Evolutionary conservation across 1,140 invertebrate species (phyloP).

Genomic region (Oppia nitens): DNA sequence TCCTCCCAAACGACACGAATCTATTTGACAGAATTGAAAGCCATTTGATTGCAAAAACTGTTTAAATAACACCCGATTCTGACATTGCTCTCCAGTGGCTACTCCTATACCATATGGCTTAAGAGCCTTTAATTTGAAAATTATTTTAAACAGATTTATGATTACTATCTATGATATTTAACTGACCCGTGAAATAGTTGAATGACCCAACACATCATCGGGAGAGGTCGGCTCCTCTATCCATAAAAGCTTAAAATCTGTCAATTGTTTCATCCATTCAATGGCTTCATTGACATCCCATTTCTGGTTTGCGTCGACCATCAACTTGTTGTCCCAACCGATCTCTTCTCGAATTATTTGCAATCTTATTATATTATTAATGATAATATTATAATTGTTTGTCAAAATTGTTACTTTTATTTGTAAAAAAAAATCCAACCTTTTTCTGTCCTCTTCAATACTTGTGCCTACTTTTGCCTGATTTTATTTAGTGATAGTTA

Average conservation of each 20-base stretch:
- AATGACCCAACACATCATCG: slow-evolving; percentile 72
- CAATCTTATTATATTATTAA: slow-evolving; percentile 32
- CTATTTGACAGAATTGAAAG: slow-evolving; percentile 75
- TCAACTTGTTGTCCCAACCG: slow-evolving; percentile 44
- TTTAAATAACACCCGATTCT: slow-evolving; percentile 79
- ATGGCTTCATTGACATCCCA: slow-evolving; percentile 73
- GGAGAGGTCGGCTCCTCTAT: slow-evolving; percentile 83
- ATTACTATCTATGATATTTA: slow-evolving; percentile 32
- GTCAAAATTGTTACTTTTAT: slow-evolving; percentile 27
- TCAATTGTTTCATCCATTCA: slow-evolving; percentile 60
- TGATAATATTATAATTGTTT: background rate
- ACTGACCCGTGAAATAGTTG: slow-evolving; percentile 39
- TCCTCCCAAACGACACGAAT: slow-evolving; percentile 66
- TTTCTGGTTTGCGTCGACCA: slow-evolving; percentile 81
- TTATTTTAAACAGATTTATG: background rate
- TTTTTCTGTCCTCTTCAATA: slow-evolving; percentile 46
- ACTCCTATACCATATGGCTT: slow-evolving; percentile 57
- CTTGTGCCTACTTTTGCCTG: slow-evolving; percentile 63
- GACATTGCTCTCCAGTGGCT: slow-evolving; percentile 78
- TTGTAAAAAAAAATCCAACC: background rate
- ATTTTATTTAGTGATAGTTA: background rate
- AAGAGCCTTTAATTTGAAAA: slow-evolving; percentile 31
- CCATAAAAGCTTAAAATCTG: slow-evolving; percentile 57
- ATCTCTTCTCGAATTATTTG: slow-evolving; percentile 53
- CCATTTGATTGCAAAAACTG: slow-evolving; percentile 62